Percentiles rank a stretch among this genome's conserved stretches.
These are phyloP conservation scores for Holacanthella duospinosa DNA, from an alignment of 2,888 invertebrate genomes.

Conservation along the genomic window DNA sequence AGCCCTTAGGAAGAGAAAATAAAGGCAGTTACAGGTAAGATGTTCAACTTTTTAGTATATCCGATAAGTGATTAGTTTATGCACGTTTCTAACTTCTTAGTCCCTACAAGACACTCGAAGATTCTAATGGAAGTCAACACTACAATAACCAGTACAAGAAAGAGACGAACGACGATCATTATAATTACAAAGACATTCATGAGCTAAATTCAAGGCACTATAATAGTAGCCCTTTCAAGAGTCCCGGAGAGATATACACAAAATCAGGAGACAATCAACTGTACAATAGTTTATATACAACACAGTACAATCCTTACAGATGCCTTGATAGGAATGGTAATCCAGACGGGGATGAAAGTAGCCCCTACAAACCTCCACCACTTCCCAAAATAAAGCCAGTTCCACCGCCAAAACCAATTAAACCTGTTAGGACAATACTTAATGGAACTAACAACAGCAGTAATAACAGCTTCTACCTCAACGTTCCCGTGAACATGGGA, in stretches of 20 bases:
- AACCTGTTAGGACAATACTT: neutral
- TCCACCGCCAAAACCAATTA: constrained; percentile 72
- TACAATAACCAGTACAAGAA: neutral
- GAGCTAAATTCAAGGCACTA: neutral
- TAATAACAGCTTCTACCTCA: constrained; percentile 6
- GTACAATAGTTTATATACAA: neutral
- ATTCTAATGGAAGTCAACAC: neutral
- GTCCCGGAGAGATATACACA: neutral
- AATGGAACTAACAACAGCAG: neutral
- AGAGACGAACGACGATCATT: neutral
- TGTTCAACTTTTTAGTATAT: too few species aligned
- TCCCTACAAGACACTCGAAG: constrained; percentile 8
- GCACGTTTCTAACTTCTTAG: too few species aligned
- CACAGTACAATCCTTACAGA: constrained; percentile 5
- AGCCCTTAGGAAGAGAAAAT: constrained; percentile 41
- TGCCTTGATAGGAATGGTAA: constrained; percentile 1
- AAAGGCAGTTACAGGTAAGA: neutral
- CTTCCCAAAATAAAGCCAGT: constrained; percentile 50
- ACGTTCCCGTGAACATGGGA: constrained; percentile 6
- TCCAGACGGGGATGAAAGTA: constrained; percentile 38
- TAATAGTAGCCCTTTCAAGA: neutral
- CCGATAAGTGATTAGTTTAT: too few species aligned
- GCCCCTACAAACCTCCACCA: constrained; percentile 43
- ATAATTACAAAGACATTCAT: neutral
- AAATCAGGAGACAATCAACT: neutral